Conservation (phyloP, 1,140 invertebrate genomes). For the Babylonia areolata region DNA sequence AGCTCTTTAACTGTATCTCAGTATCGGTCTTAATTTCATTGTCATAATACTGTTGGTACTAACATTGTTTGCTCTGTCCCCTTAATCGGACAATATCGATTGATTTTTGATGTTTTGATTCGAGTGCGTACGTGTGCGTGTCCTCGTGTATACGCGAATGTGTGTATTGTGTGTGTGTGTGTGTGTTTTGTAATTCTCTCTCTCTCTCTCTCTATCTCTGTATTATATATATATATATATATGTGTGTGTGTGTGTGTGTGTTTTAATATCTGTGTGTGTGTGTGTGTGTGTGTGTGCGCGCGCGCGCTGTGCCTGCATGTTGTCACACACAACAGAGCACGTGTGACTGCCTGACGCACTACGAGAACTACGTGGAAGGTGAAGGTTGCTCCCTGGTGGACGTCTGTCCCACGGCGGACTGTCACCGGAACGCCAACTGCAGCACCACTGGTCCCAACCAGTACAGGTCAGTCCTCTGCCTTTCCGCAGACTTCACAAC, state of each 20-base stretch:
- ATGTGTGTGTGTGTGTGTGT: background rate
- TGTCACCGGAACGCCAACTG: conserved; percentile 59
- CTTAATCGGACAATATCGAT: too few species aligned
- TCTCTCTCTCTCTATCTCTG: background rate
- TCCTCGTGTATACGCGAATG: background rate
- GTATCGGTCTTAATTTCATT: too few species aligned
- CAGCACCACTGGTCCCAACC: conserved; percentile 49
- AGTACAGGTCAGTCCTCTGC: conserved; percentile 52
- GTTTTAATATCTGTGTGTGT: too few species aligned
- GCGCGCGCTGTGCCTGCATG: too few species aligned
- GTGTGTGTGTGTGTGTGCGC: too few species aligned
- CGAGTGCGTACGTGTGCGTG: background rate
- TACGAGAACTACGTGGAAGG: conserved; percentile 54
- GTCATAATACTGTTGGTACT: too few species aligned
- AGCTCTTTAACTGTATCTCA: too few species aligned
- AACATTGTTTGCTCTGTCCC: too few species aligned
- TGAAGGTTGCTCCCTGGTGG: conserved; percentile 56
- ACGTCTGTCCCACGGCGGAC: conserved; percentile 51
- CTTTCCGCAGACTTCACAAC: too few species aligned
- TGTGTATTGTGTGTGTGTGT: conserved; percentile 17
- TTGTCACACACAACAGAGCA: conserved; percentile 44
- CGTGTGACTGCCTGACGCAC: conserved; percentile 58
- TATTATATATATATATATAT: background rate
- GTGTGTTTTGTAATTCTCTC: background rate
- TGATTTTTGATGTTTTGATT: too few species aligned